Percentiles rank a stretch among this genome's conserved stretches.
These are phyloP conservation scores for Augochlora pura DNA, from an alignment of 1,140 invertebrate species.

Conservation along the genomic window DNA sequence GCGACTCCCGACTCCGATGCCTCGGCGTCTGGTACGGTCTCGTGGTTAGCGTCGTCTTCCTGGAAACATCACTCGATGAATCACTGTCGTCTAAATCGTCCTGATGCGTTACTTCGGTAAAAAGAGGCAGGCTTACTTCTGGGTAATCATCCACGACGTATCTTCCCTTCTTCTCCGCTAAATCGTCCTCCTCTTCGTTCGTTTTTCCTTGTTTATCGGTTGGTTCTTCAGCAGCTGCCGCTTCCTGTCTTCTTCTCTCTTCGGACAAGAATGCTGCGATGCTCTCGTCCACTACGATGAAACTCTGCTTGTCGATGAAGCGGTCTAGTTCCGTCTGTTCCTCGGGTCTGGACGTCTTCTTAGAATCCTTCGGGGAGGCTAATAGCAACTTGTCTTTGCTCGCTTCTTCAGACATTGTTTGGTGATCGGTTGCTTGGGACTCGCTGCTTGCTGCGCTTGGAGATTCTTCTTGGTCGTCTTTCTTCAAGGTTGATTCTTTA, in stretches of 20 bases:
- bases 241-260: background rate
- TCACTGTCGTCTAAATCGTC: conserved; percentile 70
- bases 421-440: background rate
- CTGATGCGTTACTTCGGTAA: conserved; percentile 52
- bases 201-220: background rate
- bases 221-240: background rate
- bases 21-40: conserved; percentile 72
- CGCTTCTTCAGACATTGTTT: background rate
- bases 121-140: conserved; percentile 61
- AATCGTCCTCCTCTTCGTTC: background rate
- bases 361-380: conserved; percentile 1
- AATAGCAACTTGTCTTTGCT: conserved; percentile 15
- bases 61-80: conserved; percentile 75
- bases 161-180: background rate
- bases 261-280: background rate
- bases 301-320: background rate
- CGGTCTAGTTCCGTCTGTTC: background rate
- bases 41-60: conserved; percentile 72
- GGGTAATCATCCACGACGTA: conserved; percentile 12
- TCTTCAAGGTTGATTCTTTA: background rate
- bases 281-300: background rate
- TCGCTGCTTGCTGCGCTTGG: background rate
- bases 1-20: conserved; percentile 51
- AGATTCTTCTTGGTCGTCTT: background rate
- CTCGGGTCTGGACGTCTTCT: background rate